These are phyloP conservation scores for Australoheros facetus DNA, from an alignment of 2,797 vertebrate species.

Conservation along the genomic window DNA sequence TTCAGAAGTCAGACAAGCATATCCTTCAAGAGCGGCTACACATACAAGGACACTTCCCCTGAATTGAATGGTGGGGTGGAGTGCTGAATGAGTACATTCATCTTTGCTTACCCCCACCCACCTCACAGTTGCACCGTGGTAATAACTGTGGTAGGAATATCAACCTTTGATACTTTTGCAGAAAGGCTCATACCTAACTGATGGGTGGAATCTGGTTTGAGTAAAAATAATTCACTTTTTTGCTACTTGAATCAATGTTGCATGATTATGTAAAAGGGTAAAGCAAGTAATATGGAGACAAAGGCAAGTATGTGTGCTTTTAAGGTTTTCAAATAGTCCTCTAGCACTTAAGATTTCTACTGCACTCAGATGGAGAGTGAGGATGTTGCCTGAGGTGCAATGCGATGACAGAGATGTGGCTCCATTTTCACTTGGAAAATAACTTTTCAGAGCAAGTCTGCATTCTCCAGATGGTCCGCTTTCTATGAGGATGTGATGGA, in stretches of 20 bases:
- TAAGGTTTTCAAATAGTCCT: slow-evolving; percentile 56
- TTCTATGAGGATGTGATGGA: slow-evolving; percentile 41
- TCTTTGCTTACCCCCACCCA: slow-evolving; percentile 53
- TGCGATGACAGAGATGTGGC: slow-evolving; percentile 52
- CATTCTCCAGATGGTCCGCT: slow-evolving; percentile 35
- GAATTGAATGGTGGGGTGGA: slow-evolving; percentile 56
- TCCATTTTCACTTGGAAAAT: slow-evolving; percentile 55
- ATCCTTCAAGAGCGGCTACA: slow-evolving; percentile 67
- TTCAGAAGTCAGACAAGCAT: slow-evolving; percentile 65
- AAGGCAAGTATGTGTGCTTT: slow-evolving; percentile 47
- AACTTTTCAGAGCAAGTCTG: slow-evolving; percentile 36
- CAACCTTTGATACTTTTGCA: slow-evolving; percentile 46
- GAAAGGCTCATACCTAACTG: not conserved
- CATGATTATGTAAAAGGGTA: slow-evolving; percentile 36
- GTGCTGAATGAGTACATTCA: slow-evolving; percentile 57
- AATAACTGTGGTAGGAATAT: slow-evolving; percentile 50
- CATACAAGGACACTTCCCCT: slow-evolving; percentile 59
- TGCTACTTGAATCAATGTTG: not conserved
- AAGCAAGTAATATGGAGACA: slow-evolving; percentile 30
- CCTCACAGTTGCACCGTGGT: slow-evolving; percentile 40
- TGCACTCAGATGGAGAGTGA: slow-evolving; percentile 43
- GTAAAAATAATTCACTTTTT: slow-evolving; percentile 14
- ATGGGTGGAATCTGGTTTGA: not conserved
- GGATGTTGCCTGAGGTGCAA: slow-evolving; percentile 44
- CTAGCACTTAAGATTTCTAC: slow-evolving; percentile 43